Evolutionary conservation across 2,888 invertebrate genomes (phyloP).

Genomic region (Cyclophora albipunctata): DNA sequence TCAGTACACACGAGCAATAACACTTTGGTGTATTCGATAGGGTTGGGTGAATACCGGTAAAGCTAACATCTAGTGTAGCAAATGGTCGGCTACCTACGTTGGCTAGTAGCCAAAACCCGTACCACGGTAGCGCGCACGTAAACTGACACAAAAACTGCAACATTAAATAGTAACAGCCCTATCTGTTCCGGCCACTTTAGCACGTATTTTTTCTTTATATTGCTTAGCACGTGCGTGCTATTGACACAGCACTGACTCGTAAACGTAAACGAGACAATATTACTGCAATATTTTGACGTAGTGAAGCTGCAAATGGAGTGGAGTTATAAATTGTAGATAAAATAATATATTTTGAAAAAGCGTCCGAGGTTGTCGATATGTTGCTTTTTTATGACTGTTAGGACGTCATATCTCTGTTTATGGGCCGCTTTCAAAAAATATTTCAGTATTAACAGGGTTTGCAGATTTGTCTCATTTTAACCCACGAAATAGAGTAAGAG

Average conservation of each 20-base stretch:
- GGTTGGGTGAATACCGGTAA: slow-evolving; percentile 18
- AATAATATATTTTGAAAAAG: background rate
- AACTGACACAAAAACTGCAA: slow-evolving; percentile 33
- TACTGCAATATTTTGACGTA: background rate
- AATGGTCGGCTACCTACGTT: slow-evolving; percentile 28
- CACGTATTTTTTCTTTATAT: slow-evolving; percentile 18
- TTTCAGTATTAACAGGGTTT: no score
- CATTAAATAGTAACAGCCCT: slow-evolving; percentile 26
- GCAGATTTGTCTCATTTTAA: no score
- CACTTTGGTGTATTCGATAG: background rate
- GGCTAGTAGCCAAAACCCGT: slow-evolving; percentile 40
- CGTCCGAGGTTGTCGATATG: no score
- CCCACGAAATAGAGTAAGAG: no score
- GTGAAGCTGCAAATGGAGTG: background rate
- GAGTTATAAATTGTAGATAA: background rate
- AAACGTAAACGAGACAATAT: no score
- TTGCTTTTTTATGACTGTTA: no score
- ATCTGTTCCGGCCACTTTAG: slow-evolving; percentile 22
- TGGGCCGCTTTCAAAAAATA: no score
- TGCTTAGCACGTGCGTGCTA: slow-evolving; percentile 17
- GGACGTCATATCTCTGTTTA: no score
- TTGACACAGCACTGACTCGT: slow-evolving; percentile 6
- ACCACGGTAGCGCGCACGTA: slow-evolving; percentile 37
- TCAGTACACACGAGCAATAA: slow-evolving; percentile 1
- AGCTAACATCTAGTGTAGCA: slow-evolving; percentile 24